Conservation (phyloP, 2,888 invertebrate species). For the Clusia tigrina region DNA sequence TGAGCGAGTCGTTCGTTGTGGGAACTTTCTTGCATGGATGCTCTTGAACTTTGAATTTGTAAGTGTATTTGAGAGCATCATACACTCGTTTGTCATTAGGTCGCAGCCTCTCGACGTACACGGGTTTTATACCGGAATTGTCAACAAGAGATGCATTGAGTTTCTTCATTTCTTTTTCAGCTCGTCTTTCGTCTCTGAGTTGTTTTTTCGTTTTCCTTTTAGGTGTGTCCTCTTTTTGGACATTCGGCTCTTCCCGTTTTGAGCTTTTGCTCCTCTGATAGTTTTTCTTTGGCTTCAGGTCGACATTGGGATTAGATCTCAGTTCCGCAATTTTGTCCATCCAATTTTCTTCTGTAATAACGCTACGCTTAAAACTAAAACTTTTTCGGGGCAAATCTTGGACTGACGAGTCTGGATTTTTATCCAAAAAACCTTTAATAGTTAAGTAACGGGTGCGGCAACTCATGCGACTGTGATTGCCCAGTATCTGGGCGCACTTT, state of each 20-base stretch:
- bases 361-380: conserved; percentile 15
- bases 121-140: neutral
- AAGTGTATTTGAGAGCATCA: conserved; percentile 57
- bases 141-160: neutral
- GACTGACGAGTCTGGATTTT: conserved; percentile 63
- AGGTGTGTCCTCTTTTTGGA: neutral
- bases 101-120: conserved; percentile 33
- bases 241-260: neutral
- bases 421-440: conserved; percentile 67
- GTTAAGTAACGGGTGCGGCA: conserved; percentile 70
- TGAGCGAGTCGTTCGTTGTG: conserved; percentile 25
- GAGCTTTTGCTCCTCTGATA: neutral
- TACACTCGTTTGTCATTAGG: conserved; percentile 40
- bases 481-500: conserved; percentile 66
- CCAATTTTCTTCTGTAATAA: conserved; percentile 56
- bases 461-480: conserved; percentile 68
- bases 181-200: neutral
- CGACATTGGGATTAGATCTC: conserved; percentile 35
- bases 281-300: neutral
- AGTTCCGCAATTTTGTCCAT: conserved; percentile 50
- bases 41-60: conserved; percentile 46
- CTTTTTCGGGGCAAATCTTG: conserved; percentile 54
- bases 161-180: too few species aligned
- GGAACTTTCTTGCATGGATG: conserved; percentile 28
- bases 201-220: neutral